These are phyloP conservation scores for Neostethus bicornis DNA, from an alignment of 2,797 vertebrate genomes.

Conservation along the genomic window DNA sequence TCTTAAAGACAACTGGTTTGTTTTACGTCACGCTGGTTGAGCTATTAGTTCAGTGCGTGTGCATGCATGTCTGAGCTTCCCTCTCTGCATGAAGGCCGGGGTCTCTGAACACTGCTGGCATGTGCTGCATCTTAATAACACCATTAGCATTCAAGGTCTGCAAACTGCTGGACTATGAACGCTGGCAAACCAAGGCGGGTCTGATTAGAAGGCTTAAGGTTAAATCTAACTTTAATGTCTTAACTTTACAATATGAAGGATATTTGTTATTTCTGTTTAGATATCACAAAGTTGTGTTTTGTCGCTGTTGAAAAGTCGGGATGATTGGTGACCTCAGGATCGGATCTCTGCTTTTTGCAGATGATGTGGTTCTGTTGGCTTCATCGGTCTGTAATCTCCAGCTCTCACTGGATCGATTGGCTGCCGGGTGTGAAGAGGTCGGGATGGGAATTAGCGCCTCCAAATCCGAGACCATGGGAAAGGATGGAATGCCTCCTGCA, in stretches of 20 bases:
- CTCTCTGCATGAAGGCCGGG: slow-evolving; percentile 41
- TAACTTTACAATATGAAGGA: slow-evolving; percentile 1
- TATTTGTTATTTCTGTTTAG: neutral
- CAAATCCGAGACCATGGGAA: too few species aligned
- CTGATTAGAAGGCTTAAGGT: slow-evolving; percentile 28
- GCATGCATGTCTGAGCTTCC: slow-evolving; percentile 56
- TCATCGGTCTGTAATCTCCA: too few species aligned
- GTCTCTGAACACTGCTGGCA: slow-evolving; percentile 44
- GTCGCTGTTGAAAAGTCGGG: slow-evolving; percentile 4
- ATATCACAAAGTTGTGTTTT: slow-evolving; percentile 1
- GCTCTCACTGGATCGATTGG: too few species aligned
- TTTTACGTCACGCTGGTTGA: slow-evolving; percentile 42
- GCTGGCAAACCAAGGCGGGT: slow-evolving; percentile 15
- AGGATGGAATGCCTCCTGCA: too few species aligned
- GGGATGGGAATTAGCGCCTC: too few species aligned
- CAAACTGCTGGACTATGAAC: slow-evolving; percentile 42
- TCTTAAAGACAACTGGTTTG: slow-evolving; percentile 46
- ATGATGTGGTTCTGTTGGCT: too few species aligned
- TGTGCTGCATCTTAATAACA: slow-evolving; percentile 64
- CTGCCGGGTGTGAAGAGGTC: too few species aligned
- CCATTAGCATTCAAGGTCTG: slow-evolving; percentile 65
- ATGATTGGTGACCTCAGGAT: too few species aligned
- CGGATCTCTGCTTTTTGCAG: too few species aligned
- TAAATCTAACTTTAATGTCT: slow-evolving; percentile 2
- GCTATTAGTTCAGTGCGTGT: slow-evolving; percentile 47